Base-by-base conservation (phyloP, 2,797 vertebrate species). In the Xerus rutilus region DNA sequence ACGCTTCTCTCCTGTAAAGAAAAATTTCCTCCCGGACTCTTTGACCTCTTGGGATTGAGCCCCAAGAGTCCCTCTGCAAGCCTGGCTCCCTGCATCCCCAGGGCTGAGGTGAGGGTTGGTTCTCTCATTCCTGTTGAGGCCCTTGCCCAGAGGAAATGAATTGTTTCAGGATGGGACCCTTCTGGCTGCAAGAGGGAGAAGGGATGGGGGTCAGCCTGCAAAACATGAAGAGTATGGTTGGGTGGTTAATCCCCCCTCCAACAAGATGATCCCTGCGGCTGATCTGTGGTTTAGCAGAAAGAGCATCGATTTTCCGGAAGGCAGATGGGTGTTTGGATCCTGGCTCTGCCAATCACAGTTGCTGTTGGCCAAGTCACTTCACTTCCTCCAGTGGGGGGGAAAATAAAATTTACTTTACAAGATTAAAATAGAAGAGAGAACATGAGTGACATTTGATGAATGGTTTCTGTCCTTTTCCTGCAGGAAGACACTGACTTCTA, bases 21-120 rank as follows among this genome's bases (percentile, higher is more conserved):
- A 83, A 95, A 76, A n/a, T 79, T 77, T 97, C 49, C 83, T 84
- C 76, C 23, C 85, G 83, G 89, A 82, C n/a, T 90, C 73, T 76
- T 90, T 25, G 28, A 72, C 43, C 49, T 93, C 45, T 85, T 0
- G 5, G 43, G 82, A 84, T 18, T 92, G 72, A 84, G 64, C 73
- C 77, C n/a, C 64, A 74, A 84, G 72, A 39, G 82, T 72, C 47
- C 7, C 12, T 35, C 25, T 14, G 43, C n/a, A 25, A 59, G 30
- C 69, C 78, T 3, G 12, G 64, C 52, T 86, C 18, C 35, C 74
- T 7, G 11, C 1, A 4, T 81, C 47, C 49, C 87, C 23, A 12
- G 73, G 67, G 30, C 11, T 47, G 74, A 82, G 85, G 35, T 47
- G 74, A 82, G 85, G 35, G 32, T 52, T 52, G 35, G 49, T 39